Conservation (phyloP, 2,888 invertebrate genomes). For the Stenchaetothrips biformis region DNA sequence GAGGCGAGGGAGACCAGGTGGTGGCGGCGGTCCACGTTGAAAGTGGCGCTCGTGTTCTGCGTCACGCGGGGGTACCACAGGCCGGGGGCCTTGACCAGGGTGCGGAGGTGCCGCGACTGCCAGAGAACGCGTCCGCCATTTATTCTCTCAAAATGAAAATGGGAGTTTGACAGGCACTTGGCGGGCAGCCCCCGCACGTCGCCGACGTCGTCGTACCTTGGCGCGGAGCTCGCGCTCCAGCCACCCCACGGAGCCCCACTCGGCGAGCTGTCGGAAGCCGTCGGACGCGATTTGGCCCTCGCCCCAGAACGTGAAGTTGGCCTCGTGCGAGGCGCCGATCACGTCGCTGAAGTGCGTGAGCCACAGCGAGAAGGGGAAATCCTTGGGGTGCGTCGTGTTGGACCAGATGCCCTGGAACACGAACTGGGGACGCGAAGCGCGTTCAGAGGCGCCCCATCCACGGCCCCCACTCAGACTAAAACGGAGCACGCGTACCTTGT, state of each 20-base stretch:
- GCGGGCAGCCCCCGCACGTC: neutral
- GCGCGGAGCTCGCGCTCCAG: slow-evolving; percentile 69
- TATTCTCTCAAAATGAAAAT: neutral
- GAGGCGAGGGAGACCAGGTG: slow-evolving; percentile 82
- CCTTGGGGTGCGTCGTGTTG: slow-evolving; percentile 88
- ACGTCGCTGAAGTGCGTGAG: slow-evolving; percentile 95
- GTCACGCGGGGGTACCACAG: slow-evolving; percentile 87
- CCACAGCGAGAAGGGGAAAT: slow-evolving; percentile 87
- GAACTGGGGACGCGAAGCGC: slow-evolving; percentile 31
- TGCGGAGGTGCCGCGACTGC: slow-evolving; percentile 55
- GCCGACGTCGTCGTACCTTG: slow-evolving; percentile 51
- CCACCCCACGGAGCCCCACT: slow-evolving; percentile 83
- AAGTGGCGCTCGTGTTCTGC: slow-evolving; percentile 72
- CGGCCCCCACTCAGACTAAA: too few species aligned
- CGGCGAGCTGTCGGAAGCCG: slow-evolving; percentile 83
- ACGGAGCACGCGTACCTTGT: slow-evolving; percentile 63
- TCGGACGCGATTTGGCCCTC: slow-evolving; percentile 81
- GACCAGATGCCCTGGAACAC: slow-evolving; percentile 95
- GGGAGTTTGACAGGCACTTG: neutral
- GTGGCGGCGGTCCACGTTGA: slow-evolving; percentile 77
- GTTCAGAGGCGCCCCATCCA: slow-evolving; percentile 32
- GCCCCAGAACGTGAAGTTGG: slow-evolving; percentile 87
- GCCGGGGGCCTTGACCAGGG: slow-evolving; percentile 83
- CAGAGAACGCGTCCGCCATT: slow-evolving; percentile 25
- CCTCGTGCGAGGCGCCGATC: slow-evolving; percentile 88